Percentiles rank a stretch among this genome's conserved stretches.
phyloP scores from a whole-genome alignment of 2,113 vertebrate species.

The Brachypteracias leptosomus region DNA sequence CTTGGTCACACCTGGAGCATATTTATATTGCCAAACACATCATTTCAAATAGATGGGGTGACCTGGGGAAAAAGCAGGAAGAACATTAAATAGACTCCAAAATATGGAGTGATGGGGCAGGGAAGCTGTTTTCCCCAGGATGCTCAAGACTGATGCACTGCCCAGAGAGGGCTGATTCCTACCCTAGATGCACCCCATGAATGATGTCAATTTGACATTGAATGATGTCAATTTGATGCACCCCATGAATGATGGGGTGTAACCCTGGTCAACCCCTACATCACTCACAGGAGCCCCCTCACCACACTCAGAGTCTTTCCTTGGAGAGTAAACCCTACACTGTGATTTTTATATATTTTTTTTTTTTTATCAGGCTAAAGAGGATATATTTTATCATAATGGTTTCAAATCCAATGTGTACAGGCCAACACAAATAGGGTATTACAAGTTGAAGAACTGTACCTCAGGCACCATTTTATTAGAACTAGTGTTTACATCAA shows the following conservation, averaged over 20 bases:
- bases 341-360: not conserved
- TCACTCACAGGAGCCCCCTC: not conserved
- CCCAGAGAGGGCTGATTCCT: not conserved
- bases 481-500: conserved; percentile 98
- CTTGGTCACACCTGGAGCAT: not conserved
- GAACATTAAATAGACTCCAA: not conserved
- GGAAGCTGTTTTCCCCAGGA: not conserved
- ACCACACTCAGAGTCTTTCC: not conserved
- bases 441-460: conserved; percentile 92
- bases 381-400: conserved; percentile 90
- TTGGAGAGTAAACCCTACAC: not conserved
- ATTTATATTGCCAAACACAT: not conserved
- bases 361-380: conserved; percentile 80
- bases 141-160: accelerated
- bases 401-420: conserved; percentile 81
- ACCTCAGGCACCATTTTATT: conserved; percentile 95
- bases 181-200: not conserved
- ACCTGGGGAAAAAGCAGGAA: not conserved
- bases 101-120: not conserved
- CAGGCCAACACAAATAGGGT: conserved; percentile 89
- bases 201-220: too few relatives aligned
- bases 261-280: not conserved
- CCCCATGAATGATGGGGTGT: accelerated
- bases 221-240: too few relatives aligned
- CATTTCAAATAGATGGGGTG: not conserved